These are phyloP conservation scores for Tribolium madens DNA, from an alignment of 1,140 invertebrate species.

Conservation along the genomic window DNA sequence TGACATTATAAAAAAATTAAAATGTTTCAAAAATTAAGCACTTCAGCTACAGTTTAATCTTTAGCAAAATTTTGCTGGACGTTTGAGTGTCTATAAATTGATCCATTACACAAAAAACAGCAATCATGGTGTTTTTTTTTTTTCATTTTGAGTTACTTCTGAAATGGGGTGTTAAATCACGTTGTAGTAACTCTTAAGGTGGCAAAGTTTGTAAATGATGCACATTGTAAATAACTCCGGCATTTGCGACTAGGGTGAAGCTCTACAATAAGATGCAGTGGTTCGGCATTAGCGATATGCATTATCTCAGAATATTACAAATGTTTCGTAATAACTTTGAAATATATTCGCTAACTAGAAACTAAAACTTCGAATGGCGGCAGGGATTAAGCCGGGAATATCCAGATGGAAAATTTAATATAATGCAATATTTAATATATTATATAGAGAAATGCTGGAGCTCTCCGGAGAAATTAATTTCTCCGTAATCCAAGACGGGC, in stretches of 20 bases:
- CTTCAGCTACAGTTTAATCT: no score
- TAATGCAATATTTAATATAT: constrained; percentile 65
- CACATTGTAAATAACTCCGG: constrained; percentile 53
- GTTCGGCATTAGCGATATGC: constrained; percentile 43
- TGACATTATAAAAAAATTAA: no score
- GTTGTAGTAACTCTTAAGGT: constrained; percentile 53
- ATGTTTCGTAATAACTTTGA: constrained; percentile 32
- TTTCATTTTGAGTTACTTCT: constrained; percentile 49
- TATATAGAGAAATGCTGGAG: constrained; percentile 60
- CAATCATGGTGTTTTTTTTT: no score
- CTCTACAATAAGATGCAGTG: constrained; percentile 28
- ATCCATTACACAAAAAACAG: no score
- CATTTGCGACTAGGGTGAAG: not conserved
- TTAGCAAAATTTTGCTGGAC: no score
- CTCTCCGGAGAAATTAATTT: constrained; percentile 66
- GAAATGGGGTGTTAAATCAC: constrained; percentile 56
- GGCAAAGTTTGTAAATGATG: constrained; percentile 59
- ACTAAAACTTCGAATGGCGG: constrained; percentile 53
- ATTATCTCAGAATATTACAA: constrained; percentile 48
- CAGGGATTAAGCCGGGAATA: constrained; percentile 47
- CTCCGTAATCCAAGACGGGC: constrained; percentile 65
- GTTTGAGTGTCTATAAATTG: no score
- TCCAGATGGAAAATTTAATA: constrained; percentile 64
- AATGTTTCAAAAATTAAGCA: no score
- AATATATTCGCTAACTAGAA: constrained; percentile 43